Conservation (phyloP, 2,113 vertebrate species). For the Ptilonorhynchus violaceus region DNA sequence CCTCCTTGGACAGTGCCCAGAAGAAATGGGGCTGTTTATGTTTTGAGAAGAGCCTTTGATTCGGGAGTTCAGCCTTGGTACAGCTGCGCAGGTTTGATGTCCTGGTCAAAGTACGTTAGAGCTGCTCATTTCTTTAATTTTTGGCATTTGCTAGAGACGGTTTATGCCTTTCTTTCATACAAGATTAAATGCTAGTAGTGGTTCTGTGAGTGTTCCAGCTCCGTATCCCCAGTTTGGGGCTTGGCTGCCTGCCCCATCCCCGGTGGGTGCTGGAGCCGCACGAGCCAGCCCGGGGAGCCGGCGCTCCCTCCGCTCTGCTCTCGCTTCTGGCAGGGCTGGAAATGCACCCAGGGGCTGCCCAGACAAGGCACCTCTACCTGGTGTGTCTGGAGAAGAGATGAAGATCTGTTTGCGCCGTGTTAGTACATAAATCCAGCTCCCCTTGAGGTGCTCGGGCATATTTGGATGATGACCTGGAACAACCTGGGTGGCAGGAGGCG, state of each 20-base stretch:
- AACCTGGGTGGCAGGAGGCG: constrained; percentile 8
- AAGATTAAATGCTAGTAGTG: background rate
- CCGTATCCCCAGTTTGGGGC: background rate
- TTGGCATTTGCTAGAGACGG: background rate
- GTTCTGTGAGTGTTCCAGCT: background rate
- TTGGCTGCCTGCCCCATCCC: background rate
- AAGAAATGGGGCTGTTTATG: background rate
- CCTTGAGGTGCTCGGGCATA: background rate
- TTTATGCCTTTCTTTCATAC: background rate
- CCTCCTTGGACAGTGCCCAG: background rate
- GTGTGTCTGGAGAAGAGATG: background rate
- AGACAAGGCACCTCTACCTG: background rate
- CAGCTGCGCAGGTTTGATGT: background rate
- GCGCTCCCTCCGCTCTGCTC: background rate
- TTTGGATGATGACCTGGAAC: constrained; percentile 40
- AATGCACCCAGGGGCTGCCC: background rate
- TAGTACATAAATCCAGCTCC: constrained; percentile 8
- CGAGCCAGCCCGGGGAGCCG: background rate
- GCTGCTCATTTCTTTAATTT: background rate
- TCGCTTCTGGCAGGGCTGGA: fast-evolving
- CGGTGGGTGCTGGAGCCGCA: background rate
- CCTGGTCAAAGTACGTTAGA: background rate
- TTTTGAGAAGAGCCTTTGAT: background rate
- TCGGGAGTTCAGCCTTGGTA: background rate
- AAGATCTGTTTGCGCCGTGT: background rate